phyloP scores from a whole-genome alignment of 2,113 vertebrate genomes.

The Scopus umbretta region DNA sequence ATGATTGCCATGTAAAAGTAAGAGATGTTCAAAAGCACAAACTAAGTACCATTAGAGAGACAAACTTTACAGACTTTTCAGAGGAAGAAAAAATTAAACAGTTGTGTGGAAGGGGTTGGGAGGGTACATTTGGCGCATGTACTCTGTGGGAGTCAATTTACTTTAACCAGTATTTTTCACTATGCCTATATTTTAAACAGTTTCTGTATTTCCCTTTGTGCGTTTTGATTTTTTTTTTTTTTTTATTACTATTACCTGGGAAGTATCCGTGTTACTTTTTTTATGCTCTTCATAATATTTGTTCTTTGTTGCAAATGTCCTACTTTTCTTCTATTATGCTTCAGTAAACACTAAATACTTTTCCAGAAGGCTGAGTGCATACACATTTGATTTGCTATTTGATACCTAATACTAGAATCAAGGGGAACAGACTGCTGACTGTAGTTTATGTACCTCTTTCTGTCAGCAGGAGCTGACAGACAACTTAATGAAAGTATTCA shows the following conservation, averaged over 20 bases:
- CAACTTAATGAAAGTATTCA: background rate
- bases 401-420: background rate
- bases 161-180: background rate
- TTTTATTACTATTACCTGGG: background rate
- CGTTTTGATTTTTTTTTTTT: background rate
- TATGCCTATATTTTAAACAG: background rate
- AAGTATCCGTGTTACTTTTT: background rate
- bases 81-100: background rate
- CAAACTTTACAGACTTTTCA: background rate
- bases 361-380: background rate
- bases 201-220: background rate
- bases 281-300: background rate
- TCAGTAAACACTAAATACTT: background rate
- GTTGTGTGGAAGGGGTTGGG: background rate
- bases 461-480: background rate
- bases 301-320: background rate
- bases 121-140: accelerated
- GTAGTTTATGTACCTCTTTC: background rate
- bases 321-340: background rate
- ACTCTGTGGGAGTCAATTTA: background rate
- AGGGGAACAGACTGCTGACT: background rate
- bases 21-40: background rate
- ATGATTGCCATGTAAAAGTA: background rate
- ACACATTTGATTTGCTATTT: background rate
- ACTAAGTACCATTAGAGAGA: background rate